Percentiles rank a stretch among this genome's conserved stretches.
Evolutionary conservation across 2,797 vertebrate genomes (phyloP).

Genomic region (Cryptoblepharus egeriae): DNA sequence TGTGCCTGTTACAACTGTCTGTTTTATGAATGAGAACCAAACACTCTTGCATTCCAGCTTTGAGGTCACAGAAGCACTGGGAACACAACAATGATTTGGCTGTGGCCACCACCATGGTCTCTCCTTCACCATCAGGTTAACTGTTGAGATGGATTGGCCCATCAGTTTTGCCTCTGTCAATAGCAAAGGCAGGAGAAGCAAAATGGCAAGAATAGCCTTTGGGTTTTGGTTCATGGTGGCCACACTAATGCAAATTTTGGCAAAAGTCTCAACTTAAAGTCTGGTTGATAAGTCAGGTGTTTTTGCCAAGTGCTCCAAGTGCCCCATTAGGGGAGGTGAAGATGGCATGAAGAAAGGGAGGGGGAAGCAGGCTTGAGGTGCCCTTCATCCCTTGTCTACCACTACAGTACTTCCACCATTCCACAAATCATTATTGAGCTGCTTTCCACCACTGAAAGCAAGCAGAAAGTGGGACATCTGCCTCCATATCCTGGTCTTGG

Average conservation of each 20-base stretch:
- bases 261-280: background rate
- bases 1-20: slow-evolving; percentile 2
- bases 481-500: too few relatives aligned
- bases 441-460: too few relatives aligned
- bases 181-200: background rate
- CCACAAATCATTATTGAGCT: too few relatives aligned
- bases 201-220: background rate
- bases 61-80: background rate
- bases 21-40: slow-evolving; percentile 5
- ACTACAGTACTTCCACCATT: too few relatives aligned
- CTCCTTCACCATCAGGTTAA: background rate
- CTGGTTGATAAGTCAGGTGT: background rate
- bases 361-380: too few relatives aligned
- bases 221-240: background rate
- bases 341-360: too few relatives aligned
- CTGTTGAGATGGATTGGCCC: slow-evolving; percentile 1
- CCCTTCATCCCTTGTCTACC: too few relatives aligned
- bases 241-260: background rate
- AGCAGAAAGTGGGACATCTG: too few relatives aligned
- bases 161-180: background rate
- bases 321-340: too few relatives aligned
- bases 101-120: background rate
- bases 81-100: background rate
- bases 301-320: slow-evolving; percentile 6
- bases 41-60: background rate